Evolutionary conservation across 1,140 invertebrate genomes (phyloP).

Genomic region (Drosophila ogumai): DNA sequence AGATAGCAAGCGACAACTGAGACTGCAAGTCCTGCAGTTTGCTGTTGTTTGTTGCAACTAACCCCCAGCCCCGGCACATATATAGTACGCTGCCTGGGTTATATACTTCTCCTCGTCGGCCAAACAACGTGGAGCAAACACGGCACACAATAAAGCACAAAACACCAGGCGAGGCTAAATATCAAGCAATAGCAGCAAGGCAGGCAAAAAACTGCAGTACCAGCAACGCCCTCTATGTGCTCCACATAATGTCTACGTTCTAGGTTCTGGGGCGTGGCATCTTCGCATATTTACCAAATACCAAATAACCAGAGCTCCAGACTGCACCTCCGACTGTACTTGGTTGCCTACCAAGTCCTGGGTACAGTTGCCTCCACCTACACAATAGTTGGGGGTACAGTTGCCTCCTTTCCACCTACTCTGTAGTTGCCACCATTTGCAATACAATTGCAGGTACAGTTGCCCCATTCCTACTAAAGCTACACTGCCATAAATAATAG

Average conservation of each 20-base stretch:
- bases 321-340: slow-evolving; percentile 17
- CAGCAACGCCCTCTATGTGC: slow-evolving; percentile 64
- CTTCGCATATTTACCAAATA: slow-evolving; percentile 74
- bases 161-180: slow-evolving; percentile 67
- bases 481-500: slow-evolving; percentile 33
- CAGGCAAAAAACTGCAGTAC: slow-evolving; percentile 56
- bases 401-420: neutral
- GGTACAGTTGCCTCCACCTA: slow-evolving; percentile 33
- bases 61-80: slow-evolving; percentile 53
- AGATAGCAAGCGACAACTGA: slow-evolving; percentile 11
- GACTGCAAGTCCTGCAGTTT: slow-evolving; percentile 66
- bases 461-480: neutral
- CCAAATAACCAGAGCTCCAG: slow-evolving; percentile 59
- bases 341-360: slow-evolving; percentile 4
- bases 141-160: slow-evolving; percentile 74
- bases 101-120: slow-evolving; percentile 56
- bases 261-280: slow-evolving; percentile 43
- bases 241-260: slow-evolving; percentile 10
- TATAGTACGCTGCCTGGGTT: slow-evolving; percentile 23
- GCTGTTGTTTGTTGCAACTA: slow-evolving; percentile 83
- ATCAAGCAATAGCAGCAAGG: slow-evolving; percentile 80
- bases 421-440: neutral
- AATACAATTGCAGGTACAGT: slow-evolving; percentile 7
- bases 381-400: slow-evolving; percentile 43
- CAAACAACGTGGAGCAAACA: slow-evolving; percentile 80